phyloP scores from a whole-genome alignment of 1,140 invertebrate species.

The Drosophila busckii region DNA sequence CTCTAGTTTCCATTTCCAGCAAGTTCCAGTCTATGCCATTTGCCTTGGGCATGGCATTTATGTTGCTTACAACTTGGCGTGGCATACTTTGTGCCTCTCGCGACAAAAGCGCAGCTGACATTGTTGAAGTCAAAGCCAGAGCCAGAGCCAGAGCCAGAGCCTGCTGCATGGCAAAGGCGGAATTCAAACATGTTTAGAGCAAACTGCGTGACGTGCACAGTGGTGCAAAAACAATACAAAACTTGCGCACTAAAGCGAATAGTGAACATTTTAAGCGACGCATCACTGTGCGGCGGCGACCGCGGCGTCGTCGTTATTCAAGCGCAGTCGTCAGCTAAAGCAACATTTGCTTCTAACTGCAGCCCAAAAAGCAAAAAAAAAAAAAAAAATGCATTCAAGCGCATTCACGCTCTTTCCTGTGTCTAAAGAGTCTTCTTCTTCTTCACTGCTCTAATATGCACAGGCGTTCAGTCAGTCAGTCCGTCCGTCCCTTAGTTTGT shows the following conservation, averaged over 20 bases:
- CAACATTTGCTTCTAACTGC: constrained; percentile 22
- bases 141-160: no score
- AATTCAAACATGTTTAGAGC: constrained; percentile 34
- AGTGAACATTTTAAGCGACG: no score
- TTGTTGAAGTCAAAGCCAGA: constrained; percentile 53
- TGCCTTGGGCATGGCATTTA: constrained; percentile 4
- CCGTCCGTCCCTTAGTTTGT: no score
- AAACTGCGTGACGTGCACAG: constrained; percentile 13
- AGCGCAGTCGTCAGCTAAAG: constrained; percentile 2
- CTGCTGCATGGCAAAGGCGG: constrained; percentile 20
- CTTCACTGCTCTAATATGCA: constrained; percentile 5
- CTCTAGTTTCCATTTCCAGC: constrained; percentile 10
- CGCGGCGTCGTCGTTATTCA: no score
- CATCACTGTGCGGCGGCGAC: no score
- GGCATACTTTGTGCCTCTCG: constrained; percentile 17
- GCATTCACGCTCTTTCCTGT: not conserved
- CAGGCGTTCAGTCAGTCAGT: constrained; percentile 22
- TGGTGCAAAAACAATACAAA: constrained; percentile 1
- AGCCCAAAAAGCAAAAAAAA: no score
- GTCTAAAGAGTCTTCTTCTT: not conserved
- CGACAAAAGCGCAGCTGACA: constrained; percentile 61
- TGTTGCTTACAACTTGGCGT: not conserved
- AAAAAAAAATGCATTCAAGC: constrained; percentile 40
- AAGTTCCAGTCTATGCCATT: constrained; percentile 9
- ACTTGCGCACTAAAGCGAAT: no score